Conservation (phyloP, 2,888 invertebrate species). For the Papilio demoleus region DNA sequence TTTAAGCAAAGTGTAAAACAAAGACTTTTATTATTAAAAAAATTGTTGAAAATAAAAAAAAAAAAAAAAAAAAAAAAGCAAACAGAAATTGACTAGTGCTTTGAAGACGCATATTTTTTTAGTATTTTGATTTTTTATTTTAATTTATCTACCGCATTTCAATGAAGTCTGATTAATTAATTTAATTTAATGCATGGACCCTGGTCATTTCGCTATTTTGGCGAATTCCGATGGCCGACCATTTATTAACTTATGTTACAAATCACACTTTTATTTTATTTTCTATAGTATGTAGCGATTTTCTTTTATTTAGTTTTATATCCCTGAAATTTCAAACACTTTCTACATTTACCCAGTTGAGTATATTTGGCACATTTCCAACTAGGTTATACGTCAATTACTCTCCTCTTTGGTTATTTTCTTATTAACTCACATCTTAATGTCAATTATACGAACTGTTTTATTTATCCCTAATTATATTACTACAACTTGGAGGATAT, state of each 20-base stretch:
- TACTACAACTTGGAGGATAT: background rate
- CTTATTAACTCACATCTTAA: slow-evolving; percentile 9
- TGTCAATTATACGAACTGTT: slow-evolving; percentile 4
- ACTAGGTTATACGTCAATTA: slow-evolving; percentile 27
- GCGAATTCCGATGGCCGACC: no score
- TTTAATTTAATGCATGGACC: no score
- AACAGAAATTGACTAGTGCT: no score
- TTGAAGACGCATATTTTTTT: no score
- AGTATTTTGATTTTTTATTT: no score
- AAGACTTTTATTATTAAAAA: background rate
- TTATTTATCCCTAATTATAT: background rate
- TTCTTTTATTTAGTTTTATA: background rate
- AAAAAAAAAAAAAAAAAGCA: no score
- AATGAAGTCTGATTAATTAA: no score
- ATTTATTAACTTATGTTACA: no score
- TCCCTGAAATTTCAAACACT: background rate
- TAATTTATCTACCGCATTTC: no score
- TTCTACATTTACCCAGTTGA: background rate
- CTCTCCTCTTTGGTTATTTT: slow-evolving; percentile 9
- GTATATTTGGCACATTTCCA: slow-evolving; percentile 9
- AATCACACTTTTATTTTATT: no score
- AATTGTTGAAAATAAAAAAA: background rate
- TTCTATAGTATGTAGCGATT: background rate
- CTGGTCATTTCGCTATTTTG: no score
- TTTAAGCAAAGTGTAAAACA: no score